phyloP scores from a whole-genome alignment of 2,113 vertebrate genomes.

The Plectropomus leopardus region DNA sequence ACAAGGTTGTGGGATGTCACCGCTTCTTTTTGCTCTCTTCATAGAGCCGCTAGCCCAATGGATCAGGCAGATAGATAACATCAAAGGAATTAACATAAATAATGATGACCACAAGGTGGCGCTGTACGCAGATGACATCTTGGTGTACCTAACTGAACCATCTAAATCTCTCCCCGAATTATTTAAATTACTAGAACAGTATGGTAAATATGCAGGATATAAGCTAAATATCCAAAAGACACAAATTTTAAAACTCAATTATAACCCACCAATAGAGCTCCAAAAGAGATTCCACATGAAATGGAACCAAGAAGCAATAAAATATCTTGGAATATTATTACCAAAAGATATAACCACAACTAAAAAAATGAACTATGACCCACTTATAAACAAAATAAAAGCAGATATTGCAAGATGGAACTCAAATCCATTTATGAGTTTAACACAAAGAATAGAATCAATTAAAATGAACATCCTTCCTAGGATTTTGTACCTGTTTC shows the following conservation, averaged over 20 bases:
- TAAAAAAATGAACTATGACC: neutral
- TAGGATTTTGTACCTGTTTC: neutral
- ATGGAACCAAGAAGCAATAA: neutral
- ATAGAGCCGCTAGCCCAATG: too few species aligned
- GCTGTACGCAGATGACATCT: neutral
- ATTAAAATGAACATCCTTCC: neutral
- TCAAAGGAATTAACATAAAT: too few species aligned
- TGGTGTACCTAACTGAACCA: neutral
- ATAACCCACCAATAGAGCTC: neutral
- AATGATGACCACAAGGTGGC: too few species aligned
- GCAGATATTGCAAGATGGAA: neutral
- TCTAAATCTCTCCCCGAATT: neutral
- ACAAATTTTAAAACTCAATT: neutral
- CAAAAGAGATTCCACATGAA: neutral
- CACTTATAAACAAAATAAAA: neutral
- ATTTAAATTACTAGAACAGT: neutral
- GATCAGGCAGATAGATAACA: too few species aligned
- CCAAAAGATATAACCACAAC: neutral
- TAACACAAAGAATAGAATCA: neutral
- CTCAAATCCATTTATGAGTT: neutral
- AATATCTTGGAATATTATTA: neutral
- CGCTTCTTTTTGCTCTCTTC: too few species aligned
- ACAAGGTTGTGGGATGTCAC: too few species aligned
- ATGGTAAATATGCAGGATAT: neutral
- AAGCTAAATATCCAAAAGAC: neutral